A percentile compares a stretch with the other conserved stretches of the same genome.
These are phyloP conservation scores for Morpho achilles DNA, from an alignment of 2,888 invertebrate species.

Conservation along the genomic window DNA sequence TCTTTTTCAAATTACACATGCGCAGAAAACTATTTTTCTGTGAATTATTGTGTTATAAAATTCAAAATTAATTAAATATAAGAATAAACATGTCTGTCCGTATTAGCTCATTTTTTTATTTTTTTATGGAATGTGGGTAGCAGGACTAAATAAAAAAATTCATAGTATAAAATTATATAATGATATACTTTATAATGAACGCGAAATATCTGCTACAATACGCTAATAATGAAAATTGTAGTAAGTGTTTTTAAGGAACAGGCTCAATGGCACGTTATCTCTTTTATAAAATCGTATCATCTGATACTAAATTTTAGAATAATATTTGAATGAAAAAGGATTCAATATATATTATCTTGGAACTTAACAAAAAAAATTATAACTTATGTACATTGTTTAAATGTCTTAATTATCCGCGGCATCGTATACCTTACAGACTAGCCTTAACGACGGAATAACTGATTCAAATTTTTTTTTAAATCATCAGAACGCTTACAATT, in stretches of 20 bases:
- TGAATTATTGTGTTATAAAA: too few relatives aligned
- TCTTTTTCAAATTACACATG: too few relatives aligned
- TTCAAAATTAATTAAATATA: too few relatives aligned
- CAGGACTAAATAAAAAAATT: too few relatives aligned
- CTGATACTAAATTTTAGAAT: conserved; percentile 14
- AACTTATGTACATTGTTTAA: conserved; percentile 29
- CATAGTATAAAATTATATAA: conserved; percentile 62
- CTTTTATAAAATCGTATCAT: conserved; percentile 21
- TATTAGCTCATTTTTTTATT: too few relatives aligned
- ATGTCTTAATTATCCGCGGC: conserved; percentile 28
- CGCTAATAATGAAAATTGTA: conserved; percentile 41
- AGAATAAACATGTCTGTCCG: too few relatives aligned
- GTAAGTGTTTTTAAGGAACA: conserved; percentile 49
- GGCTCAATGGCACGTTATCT: conserved; percentile 56
- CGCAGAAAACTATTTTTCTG: too few relatives aligned
- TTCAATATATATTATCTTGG: conserved; percentile 17
- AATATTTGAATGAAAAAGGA: conserved; percentile 15
- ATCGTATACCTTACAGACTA: conserved; percentile 31
- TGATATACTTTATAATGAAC: conserved; percentile 53
- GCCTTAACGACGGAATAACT: conserved; percentile 33
- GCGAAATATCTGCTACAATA: conserved; percentile 52
- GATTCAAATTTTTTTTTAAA: conserved; percentile 19
- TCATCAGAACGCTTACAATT: not conserved
- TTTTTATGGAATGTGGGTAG: too few relatives aligned
- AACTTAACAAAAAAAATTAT: conserved; percentile 18